These are phyloP conservation scores for Hydroisotoma schaefferi DNA, from an alignment of 2,888 invertebrate genomes.

Conservation along the genomic window DNA sequence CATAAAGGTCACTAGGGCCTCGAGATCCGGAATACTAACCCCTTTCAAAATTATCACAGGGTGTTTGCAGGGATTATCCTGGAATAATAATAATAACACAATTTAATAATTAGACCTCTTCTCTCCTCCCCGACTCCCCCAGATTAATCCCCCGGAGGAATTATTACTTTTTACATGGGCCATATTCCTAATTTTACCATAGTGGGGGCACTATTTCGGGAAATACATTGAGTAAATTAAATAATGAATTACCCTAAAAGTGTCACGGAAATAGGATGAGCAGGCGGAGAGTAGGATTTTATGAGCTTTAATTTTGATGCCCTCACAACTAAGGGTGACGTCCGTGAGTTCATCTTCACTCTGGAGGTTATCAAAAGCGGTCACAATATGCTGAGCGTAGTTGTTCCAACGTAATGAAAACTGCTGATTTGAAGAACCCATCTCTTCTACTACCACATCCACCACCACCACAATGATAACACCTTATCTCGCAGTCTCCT, in stretches of 20 bases:
- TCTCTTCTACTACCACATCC: slow-evolving; percentile 8
- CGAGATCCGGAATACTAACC: slow-evolving; percentile 71
- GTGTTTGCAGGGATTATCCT: slow-evolving; percentile 54
- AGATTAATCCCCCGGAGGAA: background rate
- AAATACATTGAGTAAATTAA: too few species aligned
- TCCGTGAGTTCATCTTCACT: slow-evolving; percentile 66
- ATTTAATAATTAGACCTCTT: background rate
- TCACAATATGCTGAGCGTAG: slow-evolving; percentile 71
- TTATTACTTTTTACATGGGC: too few species aligned
- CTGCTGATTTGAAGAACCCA: slow-evolving; percentile 59
- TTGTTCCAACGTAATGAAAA: slow-evolving; percentile 85
- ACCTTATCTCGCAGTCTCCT: too few species aligned
- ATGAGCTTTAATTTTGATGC: slow-evolving; percentile 76
- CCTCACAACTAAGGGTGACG: slow-evolving; percentile 81
- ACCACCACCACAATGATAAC: too few species aligned
- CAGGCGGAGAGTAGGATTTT: slow-evolving; percentile 81
- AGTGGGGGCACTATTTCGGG: too few species aligned
- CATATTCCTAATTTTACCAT: too few species aligned
- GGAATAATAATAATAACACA: too few species aligned
- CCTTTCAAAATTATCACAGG: slow-evolving; percentile 76
- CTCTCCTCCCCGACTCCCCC: too few species aligned
- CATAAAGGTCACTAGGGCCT: slow-evolving; percentile 75
- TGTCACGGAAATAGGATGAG: slow-evolving; percentile 69
- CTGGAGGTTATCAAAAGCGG: slow-evolving; percentile 70
- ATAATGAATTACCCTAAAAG: slow-evolving; percentile 57